A percentile compares a stretch with the other conserved stretches of the same genome.
These are phyloP conservation scores for Nyctibius bracteatus DNA, from an alignment of 2,113 vertebrate genomes.

Conservation along the genomic window DNA sequence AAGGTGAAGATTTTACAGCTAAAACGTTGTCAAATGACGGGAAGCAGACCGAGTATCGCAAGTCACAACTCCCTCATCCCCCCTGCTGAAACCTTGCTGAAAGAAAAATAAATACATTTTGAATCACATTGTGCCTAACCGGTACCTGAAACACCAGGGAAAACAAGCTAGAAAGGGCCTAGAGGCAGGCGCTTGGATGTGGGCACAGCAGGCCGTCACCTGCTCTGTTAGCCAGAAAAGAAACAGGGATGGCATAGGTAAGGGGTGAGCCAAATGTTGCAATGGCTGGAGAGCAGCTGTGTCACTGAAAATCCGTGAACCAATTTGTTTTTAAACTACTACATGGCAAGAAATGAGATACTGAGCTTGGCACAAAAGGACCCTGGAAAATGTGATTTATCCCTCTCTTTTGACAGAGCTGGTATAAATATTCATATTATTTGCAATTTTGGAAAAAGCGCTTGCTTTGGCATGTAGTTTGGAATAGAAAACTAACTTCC, in stretches of 20 bases:
- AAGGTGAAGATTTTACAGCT: background rate
- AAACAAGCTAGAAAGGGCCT: background rate
- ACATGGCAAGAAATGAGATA: background rate
- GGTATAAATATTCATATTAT: conserved; percentile 1
- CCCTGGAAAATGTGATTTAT: background rate
- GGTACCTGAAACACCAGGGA: background rate
- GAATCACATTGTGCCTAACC: background rate
- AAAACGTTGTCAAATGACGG: background rate
- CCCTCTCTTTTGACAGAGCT: background rate
- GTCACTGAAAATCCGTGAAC: background rate
- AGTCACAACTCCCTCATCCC: background rate
- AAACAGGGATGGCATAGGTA: background rate
- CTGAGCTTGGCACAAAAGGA: background rate
- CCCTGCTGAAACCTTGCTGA: background rate
- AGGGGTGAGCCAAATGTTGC: background rate
- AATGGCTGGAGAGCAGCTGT: background rate
- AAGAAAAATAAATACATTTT: background rate
- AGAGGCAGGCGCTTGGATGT: background rate
- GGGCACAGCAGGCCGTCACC: background rate
- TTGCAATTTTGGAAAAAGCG: background rate
- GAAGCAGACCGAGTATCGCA: background rate
- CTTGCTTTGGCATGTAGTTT: background rate
- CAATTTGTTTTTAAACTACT: background rate
- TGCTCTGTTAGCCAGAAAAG: background rate
- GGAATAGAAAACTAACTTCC: conserved; percentile 6